Percentiles rank a stretch among this genome's conserved stretches.
Evolutionary conservation across 2,797 vertebrate species (phyloP).

Genomic region (Molothrus ater): DNA sequence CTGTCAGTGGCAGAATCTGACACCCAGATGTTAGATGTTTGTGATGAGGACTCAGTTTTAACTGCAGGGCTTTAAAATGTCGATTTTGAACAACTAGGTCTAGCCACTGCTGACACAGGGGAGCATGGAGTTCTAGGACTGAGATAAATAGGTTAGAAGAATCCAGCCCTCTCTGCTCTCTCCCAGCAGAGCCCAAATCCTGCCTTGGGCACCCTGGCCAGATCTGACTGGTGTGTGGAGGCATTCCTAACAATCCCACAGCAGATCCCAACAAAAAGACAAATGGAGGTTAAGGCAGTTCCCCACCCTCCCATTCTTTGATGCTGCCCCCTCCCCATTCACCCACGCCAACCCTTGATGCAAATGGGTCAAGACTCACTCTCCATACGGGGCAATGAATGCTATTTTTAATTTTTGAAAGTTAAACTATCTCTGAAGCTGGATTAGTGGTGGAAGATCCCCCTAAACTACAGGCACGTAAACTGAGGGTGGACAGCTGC

Average conservation of each 20-base stretch:
- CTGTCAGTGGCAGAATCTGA: neutral
- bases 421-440: constrained; percentile 72
- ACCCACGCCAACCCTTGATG: constrained; percentile 38
- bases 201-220: neutral
- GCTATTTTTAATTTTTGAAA: constrained; percentile 75
- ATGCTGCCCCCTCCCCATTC: neutral
- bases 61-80: neutral
- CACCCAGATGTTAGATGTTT: neutral
- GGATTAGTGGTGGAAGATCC: constrained; percentile 72
- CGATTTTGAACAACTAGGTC: neutral
- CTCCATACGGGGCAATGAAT: constrained; percentile 37
- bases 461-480: constrained; percentile 71
- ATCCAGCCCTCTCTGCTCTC: neutral
- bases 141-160: neutral
- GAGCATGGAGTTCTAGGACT: neutral
- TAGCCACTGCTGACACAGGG: neutral
- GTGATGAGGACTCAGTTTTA: neutral
- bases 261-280: constrained; percentile 9
- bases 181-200: neutral
- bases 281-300: neutral
- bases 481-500: constrained; percentile 73
- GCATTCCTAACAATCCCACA: neutral
- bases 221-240: neutral
- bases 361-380: constrained; percentile 60
- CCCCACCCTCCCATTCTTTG: constrained; percentile 31